These are phyloP conservation scores for Microtus ochrogaster DNA, from an alignment of 2,113 vertebrate genomes.

Conservation along the genomic window DNA sequence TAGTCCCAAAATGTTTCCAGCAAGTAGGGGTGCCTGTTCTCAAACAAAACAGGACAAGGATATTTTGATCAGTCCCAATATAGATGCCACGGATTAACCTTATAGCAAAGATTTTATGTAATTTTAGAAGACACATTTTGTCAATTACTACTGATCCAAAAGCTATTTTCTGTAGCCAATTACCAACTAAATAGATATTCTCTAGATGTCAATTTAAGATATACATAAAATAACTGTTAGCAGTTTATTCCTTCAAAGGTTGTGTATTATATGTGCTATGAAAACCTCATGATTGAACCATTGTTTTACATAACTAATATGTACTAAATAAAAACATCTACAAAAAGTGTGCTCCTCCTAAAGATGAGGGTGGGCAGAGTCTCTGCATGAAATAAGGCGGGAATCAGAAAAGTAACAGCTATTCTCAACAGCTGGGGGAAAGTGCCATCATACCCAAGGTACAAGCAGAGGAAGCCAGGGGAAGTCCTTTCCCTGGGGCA, in stretches of 20 bases:
- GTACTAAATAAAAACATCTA: neutral
- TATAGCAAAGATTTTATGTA: slow-evolving; percentile 11
- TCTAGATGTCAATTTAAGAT: slow-evolving; percentile 36
- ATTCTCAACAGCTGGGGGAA: no score
- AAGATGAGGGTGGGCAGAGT: neutral
- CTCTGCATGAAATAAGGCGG: neutral
- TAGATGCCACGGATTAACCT: neutral
- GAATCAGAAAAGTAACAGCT: neutral
- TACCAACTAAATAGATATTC: slow-evolving; percentile 26
- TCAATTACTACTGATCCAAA: slow-evolving; percentile 47
- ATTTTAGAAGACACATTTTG: slow-evolving; percentile 37
- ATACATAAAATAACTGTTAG: slow-evolving; percentile 35
- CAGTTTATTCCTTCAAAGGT: slow-evolving; percentile 15
- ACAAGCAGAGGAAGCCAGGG: no score
- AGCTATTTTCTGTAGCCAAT: slow-evolving; percentile 29
- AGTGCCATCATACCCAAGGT: no score
- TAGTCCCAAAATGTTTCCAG: slow-evolving; percentile 28
- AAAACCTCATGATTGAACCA: neutral
- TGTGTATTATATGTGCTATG: neutral
- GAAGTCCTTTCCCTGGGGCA: neutral
- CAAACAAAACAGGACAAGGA: neutral
- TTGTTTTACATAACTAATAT: neutral
- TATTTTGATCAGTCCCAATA: slow-evolving; percentile 46
- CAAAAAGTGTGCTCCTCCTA: neutral
- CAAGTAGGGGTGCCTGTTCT: slow-evolving; percentile 15